Percentiles rank a stretch among this genome's conserved stretches.
phyloP scores from a whole-genome alignment of 1,140 invertebrate species.

The Diachasma alloeum region DNA sequence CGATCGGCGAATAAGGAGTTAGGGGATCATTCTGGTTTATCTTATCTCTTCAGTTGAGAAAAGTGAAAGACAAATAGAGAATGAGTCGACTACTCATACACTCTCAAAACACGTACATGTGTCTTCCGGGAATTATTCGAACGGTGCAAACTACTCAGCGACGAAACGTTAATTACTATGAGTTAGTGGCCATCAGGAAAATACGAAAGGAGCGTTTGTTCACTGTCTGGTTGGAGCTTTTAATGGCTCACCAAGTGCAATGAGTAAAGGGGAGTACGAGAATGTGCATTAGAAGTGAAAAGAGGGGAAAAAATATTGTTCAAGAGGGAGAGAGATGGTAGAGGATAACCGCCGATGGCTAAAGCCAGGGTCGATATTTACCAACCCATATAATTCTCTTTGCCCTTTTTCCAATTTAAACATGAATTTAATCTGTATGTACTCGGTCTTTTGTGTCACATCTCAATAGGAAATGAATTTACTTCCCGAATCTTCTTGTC shows the following conservation, averaged over 20 bases:
- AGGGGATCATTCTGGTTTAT: neutral
- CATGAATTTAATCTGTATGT: no score
- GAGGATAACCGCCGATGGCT: neutral
- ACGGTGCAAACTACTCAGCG: conserved; percentile 21
- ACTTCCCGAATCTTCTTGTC: neutral
- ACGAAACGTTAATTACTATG: conserved; percentile 23
- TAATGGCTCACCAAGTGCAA: neutral
- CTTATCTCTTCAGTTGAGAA: neutral
- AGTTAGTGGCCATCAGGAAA: conserved; percentile 12
- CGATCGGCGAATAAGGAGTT: no score
- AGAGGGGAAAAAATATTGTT: neutral
- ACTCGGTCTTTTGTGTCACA: no score
- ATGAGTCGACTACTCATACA: neutral
- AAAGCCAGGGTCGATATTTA: neutral
- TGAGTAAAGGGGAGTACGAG: neutral
- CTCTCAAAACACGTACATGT: neutral
- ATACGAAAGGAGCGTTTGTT: neutral
- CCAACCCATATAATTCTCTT: neutral
- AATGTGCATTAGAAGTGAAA: neutral
- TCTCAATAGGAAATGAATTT: no score
- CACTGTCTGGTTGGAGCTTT: neutral
- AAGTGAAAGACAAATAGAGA: neutral
- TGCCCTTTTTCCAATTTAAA: neutral
- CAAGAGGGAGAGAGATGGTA: neutral
- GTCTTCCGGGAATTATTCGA: conserved; percentile 16